A percentile compares a stretch with the other conserved stretches of the same genome.
phyloP scores from a whole-genome alignment of 2,113 vertebrate species.

The Cyanoderma ruficeps region DNA sequence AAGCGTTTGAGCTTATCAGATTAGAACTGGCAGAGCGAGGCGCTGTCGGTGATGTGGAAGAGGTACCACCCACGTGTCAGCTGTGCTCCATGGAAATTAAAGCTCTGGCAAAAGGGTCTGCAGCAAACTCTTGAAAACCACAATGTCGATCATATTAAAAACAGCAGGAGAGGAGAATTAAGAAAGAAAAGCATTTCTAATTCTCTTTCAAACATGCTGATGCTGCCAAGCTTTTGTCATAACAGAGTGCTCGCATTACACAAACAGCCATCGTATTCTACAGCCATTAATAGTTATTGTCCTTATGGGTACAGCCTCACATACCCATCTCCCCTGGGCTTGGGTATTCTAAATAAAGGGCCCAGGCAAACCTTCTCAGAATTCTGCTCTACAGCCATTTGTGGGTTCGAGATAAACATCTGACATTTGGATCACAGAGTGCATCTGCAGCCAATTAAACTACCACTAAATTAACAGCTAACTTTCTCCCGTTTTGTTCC shows the following conservation, averaged over 20 bases:
- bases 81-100: slow-evolving; percentile 75
- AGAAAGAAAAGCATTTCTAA: slow-evolving; percentile 83
- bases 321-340: slow-evolving; percentile 56
- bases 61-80: slow-evolving; percentile 60
- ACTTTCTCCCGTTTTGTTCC: slow-evolving; percentile 41
- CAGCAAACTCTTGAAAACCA: slow-evolving; percentile 74
- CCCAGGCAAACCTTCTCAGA: slow-evolving; percentile 57
- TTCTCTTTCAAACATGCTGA: slow-evolving; percentile 75
- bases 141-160: slow-evolving; percentile 81
- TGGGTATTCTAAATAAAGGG: slow-evolving; percentile 58
- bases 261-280: slow-evolving; percentile 69
- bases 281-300: slow-evolving; percentile 73
- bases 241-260: slow-evolving; percentile 73
- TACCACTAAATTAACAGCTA: slow-evolving; percentile 64
- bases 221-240: slow-evolving; percentile 80
- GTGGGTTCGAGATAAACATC: slow-evolving; percentile 35
- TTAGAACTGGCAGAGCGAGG: slow-evolving; percentile 7
- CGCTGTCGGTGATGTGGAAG: not conserved
- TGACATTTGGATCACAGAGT: slow-evolving; percentile 52
- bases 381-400: slow-evolving; percentile 36
- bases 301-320: slow-evolving; percentile 68
- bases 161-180: slow-evolving; percentile 79
- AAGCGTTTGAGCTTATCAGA: slow-evolving; percentile 46
- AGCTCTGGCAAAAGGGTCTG: slow-evolving; percentile 72
- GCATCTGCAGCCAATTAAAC: slow-evolving; percentile 56